Evolutionary conservation across 2,888 invertebrate genomes (phyloP).

Genomic region (Endotricha flammealis): DNA sequence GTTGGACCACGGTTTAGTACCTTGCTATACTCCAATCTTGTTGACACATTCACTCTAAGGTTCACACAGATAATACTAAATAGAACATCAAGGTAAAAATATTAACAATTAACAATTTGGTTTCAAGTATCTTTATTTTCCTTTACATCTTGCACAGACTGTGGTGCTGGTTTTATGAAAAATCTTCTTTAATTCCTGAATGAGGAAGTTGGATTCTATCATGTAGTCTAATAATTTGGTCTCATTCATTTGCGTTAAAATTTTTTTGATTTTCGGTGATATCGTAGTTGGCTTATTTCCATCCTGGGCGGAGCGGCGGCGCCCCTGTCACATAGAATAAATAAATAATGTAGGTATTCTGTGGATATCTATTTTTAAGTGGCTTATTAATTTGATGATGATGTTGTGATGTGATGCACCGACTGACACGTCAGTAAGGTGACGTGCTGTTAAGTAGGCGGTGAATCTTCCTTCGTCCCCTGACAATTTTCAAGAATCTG

Average conservation of each 20-base stretch:
- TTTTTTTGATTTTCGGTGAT: slow-evolving; percentile 1
- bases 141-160: slow-evolving; percentile 1
- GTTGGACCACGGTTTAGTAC: too few species aligned
- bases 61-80: too few species aligned
- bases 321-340: neutral
- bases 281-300: neutral
- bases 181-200: slow-evolving; percentile 2
- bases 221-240: slow-evolving; percentile 2
- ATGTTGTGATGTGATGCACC: too few species aligned
- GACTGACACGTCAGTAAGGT: slow-evolving; percentile 39
- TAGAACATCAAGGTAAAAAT: too few species aligned
- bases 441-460: slow-evolving; percentile 46
- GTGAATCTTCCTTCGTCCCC: slow-evolving; percentile 44
- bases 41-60: too few species aligned
- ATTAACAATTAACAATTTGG: too few species aligned
- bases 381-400: too few species aligned
- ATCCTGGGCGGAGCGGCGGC: too few species aligned
- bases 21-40: too few species aligned
- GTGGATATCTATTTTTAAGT: neutral
- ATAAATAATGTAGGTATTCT: neutral
- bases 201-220: neutral
- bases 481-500: slow-evolving; percentile 40
- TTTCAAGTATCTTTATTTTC: neutral
- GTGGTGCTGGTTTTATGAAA: slow-evolving; percentile 1
- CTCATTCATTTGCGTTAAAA: neutral